phyloP scores from a whole-genome alignment of 2,113 vertebrate species.

The Gadus macrocephalus region DNA sequence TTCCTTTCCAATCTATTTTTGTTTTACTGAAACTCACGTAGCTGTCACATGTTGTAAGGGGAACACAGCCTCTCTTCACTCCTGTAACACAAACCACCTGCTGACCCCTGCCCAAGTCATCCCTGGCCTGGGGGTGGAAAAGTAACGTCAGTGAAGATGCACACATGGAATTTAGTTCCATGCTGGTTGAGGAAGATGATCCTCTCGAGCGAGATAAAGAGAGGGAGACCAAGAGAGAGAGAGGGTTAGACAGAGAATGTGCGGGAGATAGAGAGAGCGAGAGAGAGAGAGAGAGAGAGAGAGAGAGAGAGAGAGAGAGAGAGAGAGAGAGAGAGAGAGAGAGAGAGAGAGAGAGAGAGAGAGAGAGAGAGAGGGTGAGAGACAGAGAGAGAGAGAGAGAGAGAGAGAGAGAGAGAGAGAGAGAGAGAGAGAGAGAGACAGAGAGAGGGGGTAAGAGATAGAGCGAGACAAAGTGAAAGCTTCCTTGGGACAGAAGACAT shows the following conservation, averaged over 20 bases:
- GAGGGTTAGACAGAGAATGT: conserved; percentile 15
- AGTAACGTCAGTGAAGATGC: conserved; percentile 39
- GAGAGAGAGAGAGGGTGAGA: conserved; percentile 2
- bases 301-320: conserved; percentile 1
- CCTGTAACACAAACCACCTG: conserved; percentile 52
- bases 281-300: no score
- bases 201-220: conserved; percentile 28
- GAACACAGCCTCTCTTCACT: conserved; percentile 36
- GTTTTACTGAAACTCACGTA: conserved; percentile 13
- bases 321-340: conserved; percentile 23
- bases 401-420: neutral
- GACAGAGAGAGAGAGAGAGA: no score
- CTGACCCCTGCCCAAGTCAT: conserved; percentile 16
- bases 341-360: conserved; percentile 5
- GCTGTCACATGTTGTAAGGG: conserved; percentile 35
- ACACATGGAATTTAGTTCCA: conserved; percentile 48
- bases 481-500: no score
- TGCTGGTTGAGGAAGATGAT: conserved; percentile 47
- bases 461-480: neutral
- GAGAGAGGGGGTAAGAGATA: conserved; percentile 8
- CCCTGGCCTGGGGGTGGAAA: conserved; percentile 5
- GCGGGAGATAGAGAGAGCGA: conserved; percentile 19
- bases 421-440: conserved; percentile 25
- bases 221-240: neutral
- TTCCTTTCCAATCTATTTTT: no score